A percentile compares a stretch with the other conserved stretches of the same genome.
Evolutionary conservation across 2,113 vertebrate species (phyloP).

Genomic region (Ceyx cyanopectus): DNA sequence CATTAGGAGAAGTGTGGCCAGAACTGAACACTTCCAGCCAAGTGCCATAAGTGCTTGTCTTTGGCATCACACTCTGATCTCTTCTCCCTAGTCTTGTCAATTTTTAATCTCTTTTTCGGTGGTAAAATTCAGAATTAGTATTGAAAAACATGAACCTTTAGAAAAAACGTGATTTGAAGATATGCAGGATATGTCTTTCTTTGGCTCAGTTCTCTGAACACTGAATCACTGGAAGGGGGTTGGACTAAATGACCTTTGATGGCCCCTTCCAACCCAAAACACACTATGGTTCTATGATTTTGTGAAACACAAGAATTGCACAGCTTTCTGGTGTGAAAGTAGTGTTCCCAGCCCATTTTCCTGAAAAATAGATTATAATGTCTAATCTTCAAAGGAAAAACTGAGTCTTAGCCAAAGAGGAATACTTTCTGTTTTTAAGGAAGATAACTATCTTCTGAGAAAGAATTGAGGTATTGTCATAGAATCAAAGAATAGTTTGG

Average conservation of each 20-base stretch:
- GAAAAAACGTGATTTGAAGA: neutral
- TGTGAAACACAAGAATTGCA: neutral
- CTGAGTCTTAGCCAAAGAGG: neutral
- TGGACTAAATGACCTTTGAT: neutral
- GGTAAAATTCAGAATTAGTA: neutral
- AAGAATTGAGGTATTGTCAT: neutral
- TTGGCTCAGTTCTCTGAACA: neutral
- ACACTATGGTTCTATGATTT: neutral
- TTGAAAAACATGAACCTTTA: neutral
- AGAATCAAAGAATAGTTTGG: neutral
- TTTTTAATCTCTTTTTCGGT: neutral
- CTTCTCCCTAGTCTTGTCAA: neutral
- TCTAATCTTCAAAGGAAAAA: neutral
- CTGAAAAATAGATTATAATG: neutral
- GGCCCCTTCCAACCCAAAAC: neutral
- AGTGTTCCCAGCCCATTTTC: neutral
- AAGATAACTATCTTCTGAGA: neutral
- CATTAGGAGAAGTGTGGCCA: neutral
- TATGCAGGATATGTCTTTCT: neutral
- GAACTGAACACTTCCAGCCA: neutral
- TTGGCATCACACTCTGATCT: fast-evolving
- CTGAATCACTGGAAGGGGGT: neutral
- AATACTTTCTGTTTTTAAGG: neutral
- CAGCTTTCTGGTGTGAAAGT: neutral
- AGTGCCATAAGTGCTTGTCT: neutral